Conservation (phyloP, 2,113 vertebrate genomes). For the Corvus hawaiiensis region DNA sequence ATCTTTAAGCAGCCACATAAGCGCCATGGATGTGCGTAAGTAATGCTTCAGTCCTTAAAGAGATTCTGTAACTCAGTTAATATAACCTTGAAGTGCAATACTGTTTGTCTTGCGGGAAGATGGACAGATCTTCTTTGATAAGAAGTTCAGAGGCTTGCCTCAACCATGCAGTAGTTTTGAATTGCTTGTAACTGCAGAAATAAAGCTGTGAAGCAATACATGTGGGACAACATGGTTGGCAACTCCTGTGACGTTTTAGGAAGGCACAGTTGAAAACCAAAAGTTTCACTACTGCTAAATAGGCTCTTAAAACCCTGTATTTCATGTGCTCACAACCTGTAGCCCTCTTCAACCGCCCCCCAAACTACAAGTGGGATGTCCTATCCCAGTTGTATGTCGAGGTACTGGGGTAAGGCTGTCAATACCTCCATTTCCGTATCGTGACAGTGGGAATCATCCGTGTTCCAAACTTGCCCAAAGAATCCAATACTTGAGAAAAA, state of each 20-base stretch:
- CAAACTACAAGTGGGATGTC: background rate
- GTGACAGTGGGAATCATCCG: background rate
- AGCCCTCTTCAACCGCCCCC: background rate
- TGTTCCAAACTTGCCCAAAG: slow-evolving; percentile 37
- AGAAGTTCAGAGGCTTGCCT: slow-evolving; percentile 57
- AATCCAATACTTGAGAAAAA: slow-evolving; percentile 29
- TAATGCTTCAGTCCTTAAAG: slow-evolving; percentile 62
- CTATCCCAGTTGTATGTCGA: fast-evolving
- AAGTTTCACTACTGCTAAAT: slow-evolving; percentile 40
- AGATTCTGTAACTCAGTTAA: slow-evolving; percentile 66
- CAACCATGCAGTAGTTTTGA: slow-evolving; percentile 48
- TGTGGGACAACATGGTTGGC: slow-evolving; percentile 24
- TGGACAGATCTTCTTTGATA: slow-evolving; percentile 58
- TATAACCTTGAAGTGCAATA: slow-evolving; percentile 75
- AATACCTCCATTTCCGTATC: slow-evolving; percentile 24
- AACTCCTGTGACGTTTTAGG: slow-evolving; percentile 15
- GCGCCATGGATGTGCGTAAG: slow-evolving; percentile 54
- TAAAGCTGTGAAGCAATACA: slow-evolving; percentile 65
- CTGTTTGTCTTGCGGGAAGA: slow-evolving; percentile 65
- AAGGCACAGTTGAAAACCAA: slow-evolving; percentile 39
- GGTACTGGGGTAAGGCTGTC: background rate
- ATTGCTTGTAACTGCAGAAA: slow-evolving; percentile 70
- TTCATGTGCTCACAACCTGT: background rate
- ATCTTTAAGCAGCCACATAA: slow-evolving; percentile 65
- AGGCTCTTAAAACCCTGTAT: background rate